Conservation (phyloP, 2,888 invertebrate genomes). For the Tenthredo amoena region DNA sequence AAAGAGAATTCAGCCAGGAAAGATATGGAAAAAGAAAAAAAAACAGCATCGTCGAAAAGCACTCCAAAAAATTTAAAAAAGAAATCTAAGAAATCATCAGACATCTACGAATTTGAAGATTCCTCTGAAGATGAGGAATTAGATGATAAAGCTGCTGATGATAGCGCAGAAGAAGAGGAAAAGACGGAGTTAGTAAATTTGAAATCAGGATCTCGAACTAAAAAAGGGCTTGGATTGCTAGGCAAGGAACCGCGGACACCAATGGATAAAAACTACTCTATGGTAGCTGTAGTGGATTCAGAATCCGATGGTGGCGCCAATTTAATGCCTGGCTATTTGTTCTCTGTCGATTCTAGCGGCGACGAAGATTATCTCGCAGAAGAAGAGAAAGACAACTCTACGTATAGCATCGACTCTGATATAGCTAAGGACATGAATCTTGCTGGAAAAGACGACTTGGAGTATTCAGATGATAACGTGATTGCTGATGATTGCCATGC, state of each 20-base stretch:
- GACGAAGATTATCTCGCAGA: slow-evolving; percentile 33
- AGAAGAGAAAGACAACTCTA: slow-evolving; percentile 50
- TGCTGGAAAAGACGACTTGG: slow-evolving; percentile 59
- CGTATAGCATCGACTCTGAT: slow-evolving; percentile 65
- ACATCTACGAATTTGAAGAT: not conserved
- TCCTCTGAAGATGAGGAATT: not conserved
- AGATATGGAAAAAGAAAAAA: not conserved
- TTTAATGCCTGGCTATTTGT: slow-evolving; percentile 58
- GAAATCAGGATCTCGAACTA: not conserved
- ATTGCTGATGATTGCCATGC: slow-evolving; percentile 69
- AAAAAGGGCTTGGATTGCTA: not conserved
- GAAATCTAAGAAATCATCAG: not conserved
- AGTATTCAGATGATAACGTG: slow-evolving; percentile 70
- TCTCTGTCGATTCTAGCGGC: slow-evolving; percentile 45
- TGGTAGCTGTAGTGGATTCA: slow-evolving; percentile 56
- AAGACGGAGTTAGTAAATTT: not conserved
- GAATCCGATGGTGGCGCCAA: slow-evolving; percentile 50
- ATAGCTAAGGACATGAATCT: slow-evolving; percentile 70
- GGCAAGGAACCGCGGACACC: not conserved
- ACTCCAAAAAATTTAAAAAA: not conserved
- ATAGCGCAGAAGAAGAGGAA: not conserved
- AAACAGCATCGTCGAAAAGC: not conserved
- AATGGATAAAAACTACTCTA: slow-evolving; percentile 54
- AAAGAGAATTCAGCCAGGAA: not conserved
- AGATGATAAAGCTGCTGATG: not conserved